Evolutionary conservation across 2,888 invertebrate genomes (phyloP).

Genomic region (Seira musarum): DNA sequence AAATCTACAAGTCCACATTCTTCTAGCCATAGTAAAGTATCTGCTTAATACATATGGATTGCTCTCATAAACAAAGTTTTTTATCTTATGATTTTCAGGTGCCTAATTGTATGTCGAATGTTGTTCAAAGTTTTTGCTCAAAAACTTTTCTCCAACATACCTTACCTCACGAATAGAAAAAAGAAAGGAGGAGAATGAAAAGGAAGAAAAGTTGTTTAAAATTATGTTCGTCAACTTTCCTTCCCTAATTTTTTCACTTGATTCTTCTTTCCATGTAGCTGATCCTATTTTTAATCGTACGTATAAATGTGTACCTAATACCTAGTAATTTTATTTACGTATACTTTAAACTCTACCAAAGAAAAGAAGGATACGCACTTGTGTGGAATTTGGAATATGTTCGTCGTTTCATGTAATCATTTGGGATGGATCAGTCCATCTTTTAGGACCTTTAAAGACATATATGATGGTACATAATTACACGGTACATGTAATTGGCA

Average conservation of each 20-base stretch:
- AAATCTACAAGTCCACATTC: too few species aligned
- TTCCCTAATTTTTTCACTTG: constrained; percentile 25
- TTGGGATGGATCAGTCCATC: constrained; percentile 57
- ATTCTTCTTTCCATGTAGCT: neutral
- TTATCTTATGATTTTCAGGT: too few species aligned
- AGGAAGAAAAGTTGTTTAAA: constrained; percentile 50
- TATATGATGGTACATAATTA: constrained; percentile 51
- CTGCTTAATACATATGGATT: too few species aligned
- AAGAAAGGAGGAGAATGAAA: constrained; percentile 36
- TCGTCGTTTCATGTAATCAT: constrained; percentile 60
- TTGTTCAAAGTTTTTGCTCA: constrained; percentile 23
- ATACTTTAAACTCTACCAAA: constrained; percentile 1
- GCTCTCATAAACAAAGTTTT: too few species aligned
- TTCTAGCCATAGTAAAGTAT: too few species aligned
- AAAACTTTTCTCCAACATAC: constrained; percentile 31
- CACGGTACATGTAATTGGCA: constrained; percentile 17
- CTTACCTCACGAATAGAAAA: too few species aligned
- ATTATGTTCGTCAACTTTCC: constrained; percentile 58
- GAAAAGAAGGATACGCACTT: constrained; percentile 27
- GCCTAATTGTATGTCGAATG: too few species aligned
- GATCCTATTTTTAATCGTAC: constrained; percentile 11
- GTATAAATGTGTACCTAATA: constrained; percentile 36
- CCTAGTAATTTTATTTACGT: too few species aligned
- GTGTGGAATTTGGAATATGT: constrained; percentile 42
- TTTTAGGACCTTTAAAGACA: too few species aligned